Percentiles rank a stretch among this genome's conserved stretches.
phyloP scores from a whole-genome alignment of 2,888 invertebrate species.

The Thera obeliscata region DNA sequence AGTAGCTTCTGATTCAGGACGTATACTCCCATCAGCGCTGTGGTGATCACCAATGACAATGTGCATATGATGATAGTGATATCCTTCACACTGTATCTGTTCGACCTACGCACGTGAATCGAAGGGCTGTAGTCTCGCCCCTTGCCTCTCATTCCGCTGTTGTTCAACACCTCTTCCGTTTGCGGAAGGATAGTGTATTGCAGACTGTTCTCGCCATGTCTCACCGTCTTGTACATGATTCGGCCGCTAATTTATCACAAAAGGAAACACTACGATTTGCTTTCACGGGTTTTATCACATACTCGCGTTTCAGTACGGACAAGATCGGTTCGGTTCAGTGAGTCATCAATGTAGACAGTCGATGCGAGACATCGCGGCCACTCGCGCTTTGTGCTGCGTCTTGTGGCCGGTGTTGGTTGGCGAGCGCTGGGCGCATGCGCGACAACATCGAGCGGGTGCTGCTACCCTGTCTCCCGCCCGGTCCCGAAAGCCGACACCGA shows the following conservation, averaged over 20 bases:
- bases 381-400: conserved; percentile 74
- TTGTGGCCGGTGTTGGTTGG: conserved; percentile 50
- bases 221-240: conserved; percentile 90
- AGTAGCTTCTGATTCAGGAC: conserved; percentile 57
- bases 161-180: conserved; percentile 86
- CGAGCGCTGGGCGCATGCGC: conserved; percentile 66
- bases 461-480: conserved; percentile 57
- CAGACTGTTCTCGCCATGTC: conserved; percentile 89
- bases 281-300: conserved; percentile 69
- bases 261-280: conserved; percentile 70
- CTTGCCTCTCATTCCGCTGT: conserved; percentile 84
- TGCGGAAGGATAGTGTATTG: conserved; percentile 90
- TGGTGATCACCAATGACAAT: conserved; percentile 63
- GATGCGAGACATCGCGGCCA: conserved; percentile 66
- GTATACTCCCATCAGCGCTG: conserved; percentile 67
- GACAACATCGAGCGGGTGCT: conserved; percentile 78
- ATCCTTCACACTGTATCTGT: conserved; percentile 56
- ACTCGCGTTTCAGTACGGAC: conserved; percentile 59
- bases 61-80: conserved; percentile 17
- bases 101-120: conserved; percentile 70
- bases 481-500: conserved; percentile 38
- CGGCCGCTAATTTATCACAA: conserved; percentile 60
- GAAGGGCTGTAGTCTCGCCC: conserved; percentile 81
- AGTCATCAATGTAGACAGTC: conserved; percentile 60
- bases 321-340: conserved; percentile 51